Evolutionary conservation across 2,888 invertebrate species (phyloP), one percentile per base, ranked within the genome.

Genomic region (Lasius fuliginosus): DNA sequence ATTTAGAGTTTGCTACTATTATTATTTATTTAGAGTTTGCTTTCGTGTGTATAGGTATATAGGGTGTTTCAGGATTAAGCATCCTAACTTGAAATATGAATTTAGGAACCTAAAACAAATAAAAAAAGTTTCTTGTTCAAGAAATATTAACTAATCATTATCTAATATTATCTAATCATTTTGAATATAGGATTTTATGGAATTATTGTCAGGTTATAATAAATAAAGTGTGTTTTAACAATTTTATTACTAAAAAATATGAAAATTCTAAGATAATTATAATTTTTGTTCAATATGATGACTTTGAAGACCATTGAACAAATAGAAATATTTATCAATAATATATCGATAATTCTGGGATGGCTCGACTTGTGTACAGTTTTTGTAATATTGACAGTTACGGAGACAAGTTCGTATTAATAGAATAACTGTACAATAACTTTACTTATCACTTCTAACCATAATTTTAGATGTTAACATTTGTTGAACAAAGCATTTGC

Each of bases 201-300:
- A 8, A 53, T n/a, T 49, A 49, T n/a, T 49, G 6, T 53, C 8
- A 53, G 53, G 0, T 53, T 53, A 53, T 53, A 53, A n/a, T 53
- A 53, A n/a, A 53, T 49, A 49, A 49, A 18, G 5, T 49, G 18
- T n/a, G 5, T n/a, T 53, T n/a, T 8, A n/a, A 53, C 2, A n/a
- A 53, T 53, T 53, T 53, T 53, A 53, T 53, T 53, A n/a, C n/a
- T 53, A 49, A 5, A 53, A n/a, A 53, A 53, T n/a, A 53, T 53
- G 8, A 53, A 49, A 53, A 53, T 53, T 53, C 1, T n/a, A n/a
- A 53, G 8, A n/a, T 53, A n/a, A n/a, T 18, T 49, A n/a, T 46
- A 46, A 46, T 5, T 46, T 46, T 53, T n/a, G 8, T n/a, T 53
- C 2, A 8, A 53, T 49, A n/a, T 8, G n/a, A n/a, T n/a, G 8